Base-by-base conservation (phyloP, 1,140 invertebrate species). In the Contarinia nasturtii region DNA sequence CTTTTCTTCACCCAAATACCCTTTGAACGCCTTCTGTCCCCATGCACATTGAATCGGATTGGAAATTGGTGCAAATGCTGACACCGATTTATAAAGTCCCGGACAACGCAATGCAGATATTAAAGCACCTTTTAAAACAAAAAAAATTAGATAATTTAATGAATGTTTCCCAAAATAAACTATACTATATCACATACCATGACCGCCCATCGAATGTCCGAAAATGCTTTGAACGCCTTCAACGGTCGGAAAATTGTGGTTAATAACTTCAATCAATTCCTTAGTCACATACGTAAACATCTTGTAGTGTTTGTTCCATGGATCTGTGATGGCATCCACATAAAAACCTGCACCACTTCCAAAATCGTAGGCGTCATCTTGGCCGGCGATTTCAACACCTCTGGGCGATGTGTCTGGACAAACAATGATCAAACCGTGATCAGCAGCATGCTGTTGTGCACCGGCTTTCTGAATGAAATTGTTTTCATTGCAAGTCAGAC, bases 401-500 rank as follows among this genome's bases (percentile, higher is more conserved):
- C 92, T 73, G 7, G 95, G 95, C 59, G 92, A 97, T 0, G 95
- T 98, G 60, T 98, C 95, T 7, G 94, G 92, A 53, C 80, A 19
- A 18, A 43, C 59, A 20, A 91, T 69, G 48, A 84, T 73, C 0
- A 89, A 55, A 15, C 75, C 73, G 51, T 82, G 64, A 51, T 85
- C 61, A 7, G 82, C 69, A 20, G 86, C 85, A 58, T 79, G 80
- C 64, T 74, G 75, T 69, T 98, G 95, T 52, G 85, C 82, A 34
- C 92, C 93, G 44, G 90, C 77, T 70, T 99, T 99, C 45, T 86
- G 79, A 44, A 96, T 84, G 61, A 97, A 96, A 70, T 98, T 98
- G 56, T 89, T 79, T 64, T 98, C 94, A 21, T 79, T 94, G 61
- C 94, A 98, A 1, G 86, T 91, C 7, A 99, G 67, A 11, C 93